These are phyloP conservation scores for Musca vetustissima DNA, from an alignment of 1,140 invertebrate species.

Conservation along the genomic window DNA sequence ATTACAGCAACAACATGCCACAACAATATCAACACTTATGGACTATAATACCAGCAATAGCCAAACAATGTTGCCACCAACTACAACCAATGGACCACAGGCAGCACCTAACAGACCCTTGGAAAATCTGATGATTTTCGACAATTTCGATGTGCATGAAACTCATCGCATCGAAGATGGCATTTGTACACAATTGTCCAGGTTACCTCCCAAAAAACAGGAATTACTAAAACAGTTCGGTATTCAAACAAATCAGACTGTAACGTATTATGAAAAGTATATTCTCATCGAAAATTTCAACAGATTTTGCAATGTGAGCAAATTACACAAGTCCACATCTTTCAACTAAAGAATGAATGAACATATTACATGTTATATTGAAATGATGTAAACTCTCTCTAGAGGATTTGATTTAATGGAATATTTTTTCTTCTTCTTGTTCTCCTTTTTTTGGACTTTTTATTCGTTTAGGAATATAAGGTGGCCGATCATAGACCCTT, in stretches of 20 bases:
- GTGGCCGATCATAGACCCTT: constrained; percentile 56
- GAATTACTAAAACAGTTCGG: constrained; percentile 56
- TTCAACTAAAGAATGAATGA: constrained; percentile 4
- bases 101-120: constrained; percentile 34
- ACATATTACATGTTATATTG: not conserved
- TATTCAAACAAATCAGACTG: constrained; percentile 56
- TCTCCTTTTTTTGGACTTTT: not conserved
- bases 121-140: constrained; percentile 51
- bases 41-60: not conserved
- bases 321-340: constrained; percentile 30
- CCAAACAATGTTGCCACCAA: not conserved
- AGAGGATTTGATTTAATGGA: not conserved
- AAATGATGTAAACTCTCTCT: not conserved
- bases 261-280: constrained; percentile 56
- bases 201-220: constrained; percentile 54
- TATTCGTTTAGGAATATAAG: constrained; percentile 56
- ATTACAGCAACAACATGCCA: not conserved
- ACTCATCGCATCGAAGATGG: constrained; percentile 53
- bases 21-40: not conserved
- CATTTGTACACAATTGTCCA: constrained; percentile 52
- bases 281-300: constrained; percentile 56
- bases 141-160: constrained; percentile 54
- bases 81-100: not conserved
- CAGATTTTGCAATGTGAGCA: constrained; percentile 57
- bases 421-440: not conserved